Base-by-base conservation (phyloP, 30 jellyfish, hydroid and myxozoan species). In the Rhopilema esculentum region DNA sequence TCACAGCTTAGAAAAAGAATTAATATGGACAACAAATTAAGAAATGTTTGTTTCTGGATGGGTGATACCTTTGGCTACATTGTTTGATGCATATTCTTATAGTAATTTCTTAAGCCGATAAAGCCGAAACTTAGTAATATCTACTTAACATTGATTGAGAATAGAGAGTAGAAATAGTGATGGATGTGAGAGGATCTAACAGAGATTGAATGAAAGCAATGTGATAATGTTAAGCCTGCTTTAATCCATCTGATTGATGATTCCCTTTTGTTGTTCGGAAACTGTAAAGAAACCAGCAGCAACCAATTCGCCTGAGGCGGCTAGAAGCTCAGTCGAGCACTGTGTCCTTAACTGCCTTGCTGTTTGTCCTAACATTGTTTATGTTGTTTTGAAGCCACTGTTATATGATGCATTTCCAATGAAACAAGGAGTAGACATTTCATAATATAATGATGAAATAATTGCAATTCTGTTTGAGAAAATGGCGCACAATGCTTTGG, bases 401-500 rank as follows among this genome's bases (percentile, higher is more conserved):
- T n/a, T n/a, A 23, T 18, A 20, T 4, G 30, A 28, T 21, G 30
- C 16, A 17, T 32, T 1, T 32, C 77, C 33, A 66, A 66, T 29
- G 77, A 29, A 66, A 18, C 77, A 29, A 66, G 16, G 8, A 23
- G 40, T 20, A 66, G 40, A 66, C 77, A 20, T 40, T 40, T 20
- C 77, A 66, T 66, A n/a, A 66, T 32, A 66, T 1, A 66, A 66
- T 66, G 51, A 32, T 66, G 77, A 12, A 0, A 62, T 62, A 26
- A 66, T 21, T 66, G 16, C 1, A 8, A 23, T n/a, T 66, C 77
- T 23, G 77, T 69, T 69, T 69, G 25, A 16, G 4, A 15, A 69
- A 21, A 20, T 27, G 27, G 27, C 6, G 24, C 20, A 24, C 51
- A 17, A 17, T 27, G 79, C 24, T 7, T 30, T 28, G 67, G 66